Percentiles rank a stretch among this genome's conserved stretches.
Evolutionary conservation across 2,797 vertebrate genomes (phyloP).

Genomic region (Rousettus madagascariensis): DNA sequence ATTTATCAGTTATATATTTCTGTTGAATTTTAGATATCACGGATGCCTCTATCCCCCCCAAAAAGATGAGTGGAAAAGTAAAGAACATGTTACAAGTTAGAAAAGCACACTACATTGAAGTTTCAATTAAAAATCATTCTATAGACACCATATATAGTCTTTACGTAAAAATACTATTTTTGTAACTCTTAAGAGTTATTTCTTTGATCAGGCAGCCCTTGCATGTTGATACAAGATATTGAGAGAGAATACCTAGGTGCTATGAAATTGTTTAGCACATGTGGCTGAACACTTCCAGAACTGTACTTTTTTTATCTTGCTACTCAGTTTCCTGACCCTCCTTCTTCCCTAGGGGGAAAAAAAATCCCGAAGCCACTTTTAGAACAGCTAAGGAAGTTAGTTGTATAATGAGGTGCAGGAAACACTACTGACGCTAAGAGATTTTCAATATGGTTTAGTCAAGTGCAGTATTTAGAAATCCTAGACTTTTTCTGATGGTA

Average conservation of each 20-base stretch:
- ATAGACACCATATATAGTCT: not conserved
- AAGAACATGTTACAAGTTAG: not conserved
- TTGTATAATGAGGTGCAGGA: constrained; percentile 54
- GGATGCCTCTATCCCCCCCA: not conserved
- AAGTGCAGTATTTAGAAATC: constrained; percentile 18
- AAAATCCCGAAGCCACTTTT: constrained; percentile 57
- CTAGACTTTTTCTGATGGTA: not conserved
- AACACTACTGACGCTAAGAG: constrained; percentile 2
- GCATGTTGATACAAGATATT: not conserved
- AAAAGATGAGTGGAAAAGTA: not conserved
- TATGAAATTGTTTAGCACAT: not conserved
- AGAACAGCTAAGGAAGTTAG: constrained; percentile 68
- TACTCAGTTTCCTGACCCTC: constrained; percentile 19
- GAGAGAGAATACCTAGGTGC: not conserved
- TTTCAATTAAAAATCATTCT: not conserved
- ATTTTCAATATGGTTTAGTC: constrained; percentile 24
- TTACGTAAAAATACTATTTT: not conserved
- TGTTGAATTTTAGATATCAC: not conserved
- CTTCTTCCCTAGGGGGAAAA: not conserved
- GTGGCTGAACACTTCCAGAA: not conserved
- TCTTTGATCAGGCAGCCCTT: not conserved
- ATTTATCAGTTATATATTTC: not conserved
- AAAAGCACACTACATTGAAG: not conserved
- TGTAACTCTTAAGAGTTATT: not conserved
- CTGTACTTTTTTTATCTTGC: not conserved